These are phyloP conservation scores for Oppia nitens DNA, from an alignment of 1,140 invertebrate species.

Conservation along the genomic window DNA sequence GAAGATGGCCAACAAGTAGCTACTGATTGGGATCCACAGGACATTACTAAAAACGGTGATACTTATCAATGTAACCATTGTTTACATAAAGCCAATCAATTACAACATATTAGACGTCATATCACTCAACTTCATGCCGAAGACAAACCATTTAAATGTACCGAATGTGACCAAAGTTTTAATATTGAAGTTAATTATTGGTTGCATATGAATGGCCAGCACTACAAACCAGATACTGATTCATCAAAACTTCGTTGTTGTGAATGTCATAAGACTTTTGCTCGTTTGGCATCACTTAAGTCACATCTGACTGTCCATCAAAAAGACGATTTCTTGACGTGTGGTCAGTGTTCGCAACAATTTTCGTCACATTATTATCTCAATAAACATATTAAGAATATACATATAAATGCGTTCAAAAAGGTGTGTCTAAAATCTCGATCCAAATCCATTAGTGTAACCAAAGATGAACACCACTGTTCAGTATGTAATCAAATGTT, in stretches of 20 bases:
- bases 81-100: neutral
- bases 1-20: too few species aligned
- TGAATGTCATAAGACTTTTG: neutral
- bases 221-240: neutral
- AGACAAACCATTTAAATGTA: slow-evolving; percentile 31
- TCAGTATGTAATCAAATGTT: neutral
- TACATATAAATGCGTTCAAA: neutral
- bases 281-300: slow-evolving; percentile 40
- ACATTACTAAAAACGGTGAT: too few species aligned
- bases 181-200: neutral
- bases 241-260: neutral
- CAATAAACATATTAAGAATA: neutral
- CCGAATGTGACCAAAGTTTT: slow-evolving; percentile 27
- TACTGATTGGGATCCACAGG: too few species aligned
- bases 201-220: neutral
- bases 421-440: neutral
- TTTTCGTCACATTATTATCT: slow-evolving; percentile 41
- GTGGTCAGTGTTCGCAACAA: slow-evolving; percentile 47
- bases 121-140: slow-evolving; percentile 17
- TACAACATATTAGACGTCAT: neutral
- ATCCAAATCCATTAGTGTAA: neutral
- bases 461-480: neutral
- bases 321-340: slow-evolving; percentile 47
- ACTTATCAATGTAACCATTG: neutral
- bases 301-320: slow-evolving; percentile 49